Evolutionary conservation across 35 echinoderm and acorn worm species (phyloP).

Genomic region (Diadema setosum): DNA sequence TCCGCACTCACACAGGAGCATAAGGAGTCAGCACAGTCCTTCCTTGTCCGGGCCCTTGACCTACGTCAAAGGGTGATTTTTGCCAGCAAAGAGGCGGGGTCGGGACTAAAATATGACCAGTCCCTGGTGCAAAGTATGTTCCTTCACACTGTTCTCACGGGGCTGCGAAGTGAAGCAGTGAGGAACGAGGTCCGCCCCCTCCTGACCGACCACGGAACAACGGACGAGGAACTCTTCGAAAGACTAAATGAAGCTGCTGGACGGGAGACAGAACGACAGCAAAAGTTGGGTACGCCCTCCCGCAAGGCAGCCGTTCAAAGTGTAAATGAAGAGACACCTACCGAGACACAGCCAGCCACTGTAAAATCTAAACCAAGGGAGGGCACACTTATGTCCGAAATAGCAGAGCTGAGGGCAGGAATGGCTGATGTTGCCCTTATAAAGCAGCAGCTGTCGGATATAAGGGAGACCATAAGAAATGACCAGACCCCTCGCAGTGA

Average conservation of each 20-base stretch:
- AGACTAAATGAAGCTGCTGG: not conserved
- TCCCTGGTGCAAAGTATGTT: constrained; percentile 44
- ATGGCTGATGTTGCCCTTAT: not conserved
- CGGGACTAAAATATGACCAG: constrained; percentile 6
- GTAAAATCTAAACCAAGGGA: not conserved
- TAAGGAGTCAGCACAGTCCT: constrained; percentile 32
- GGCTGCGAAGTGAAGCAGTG: constrained; percentile 12
- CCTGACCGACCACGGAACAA: not conserved
- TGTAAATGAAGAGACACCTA: not conserved
- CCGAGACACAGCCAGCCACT: not conserved
- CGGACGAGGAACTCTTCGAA: constrained; percentile 49
- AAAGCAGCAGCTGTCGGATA: not conserved
- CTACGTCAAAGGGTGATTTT: constrained; percentile 52
- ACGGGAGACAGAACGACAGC: not conserved
- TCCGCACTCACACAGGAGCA: constrained; percentile 10
- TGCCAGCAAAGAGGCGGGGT: constrained; percentile 20
- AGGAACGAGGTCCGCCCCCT: not conserved
- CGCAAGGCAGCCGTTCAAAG: not conserved
- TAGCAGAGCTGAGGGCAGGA: not conserved
- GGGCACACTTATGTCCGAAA: not conserved
- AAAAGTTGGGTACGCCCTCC: not conserved
- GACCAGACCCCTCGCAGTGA: not conserved
- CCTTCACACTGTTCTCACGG: constrained; percentile 26
- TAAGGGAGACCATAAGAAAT: not conserved
- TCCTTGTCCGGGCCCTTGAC: constrained; percentile 42